Conservation (phyloP, 2,888 invertebrate genomes). For the Hirtodrosophila alboralis region DNA sequence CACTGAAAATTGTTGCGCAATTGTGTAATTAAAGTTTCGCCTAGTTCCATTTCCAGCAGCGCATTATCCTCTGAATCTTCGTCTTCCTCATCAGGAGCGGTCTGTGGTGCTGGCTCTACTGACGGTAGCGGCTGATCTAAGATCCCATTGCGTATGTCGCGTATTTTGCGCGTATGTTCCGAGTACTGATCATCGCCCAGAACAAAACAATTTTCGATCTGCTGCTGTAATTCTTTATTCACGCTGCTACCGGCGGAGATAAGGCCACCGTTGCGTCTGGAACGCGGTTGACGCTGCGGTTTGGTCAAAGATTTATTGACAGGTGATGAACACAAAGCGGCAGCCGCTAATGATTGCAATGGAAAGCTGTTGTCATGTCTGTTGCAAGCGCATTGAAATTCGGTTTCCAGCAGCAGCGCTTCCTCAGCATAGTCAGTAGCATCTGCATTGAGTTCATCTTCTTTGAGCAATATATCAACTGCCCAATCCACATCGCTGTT, state of each 20-base stretch:
- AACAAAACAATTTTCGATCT: conserved; percentile 87
- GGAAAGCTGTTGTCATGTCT: neutral
- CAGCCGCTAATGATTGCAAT: conserved; percentile 4
- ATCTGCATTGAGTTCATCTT: conserved; percentile 81
- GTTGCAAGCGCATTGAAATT: conserved; percentile 65
- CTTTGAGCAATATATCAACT: conserved; percentile 89
- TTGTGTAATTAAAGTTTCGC: conserved; percentile 86
- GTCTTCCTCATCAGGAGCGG: conserved; percentile 66
- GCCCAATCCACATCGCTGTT: conserved; percentile 91
- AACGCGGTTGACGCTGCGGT: conserved; percentile 57
- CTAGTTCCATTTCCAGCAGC: conserved; percentile 87
- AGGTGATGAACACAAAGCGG: neutral
- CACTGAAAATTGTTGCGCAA: conserved; percentile 86
- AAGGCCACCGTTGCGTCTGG: conserved; percentile 35
- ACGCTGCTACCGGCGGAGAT: conserved; percentile 6
- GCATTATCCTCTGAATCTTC: conserved; percentile 83
- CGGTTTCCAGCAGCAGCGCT: conserved; percentile 31
- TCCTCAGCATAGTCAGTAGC: conserved; percentile 22
- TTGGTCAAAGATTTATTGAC: conserved; percentile 46
- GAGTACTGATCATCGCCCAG: conserved; percentile 88
- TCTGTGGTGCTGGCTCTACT: conserved; percentile 2
- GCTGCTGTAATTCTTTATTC: conserved; percentile 85
- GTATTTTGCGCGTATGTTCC: conserved; percentile 86
- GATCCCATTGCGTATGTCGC: conserved; percentile 75
- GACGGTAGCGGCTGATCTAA: conserved; percentile 43